Base-by-base conservation (phyloP, 2,797 vertebrate species). In the Peromyscus nudipes region DNA sequence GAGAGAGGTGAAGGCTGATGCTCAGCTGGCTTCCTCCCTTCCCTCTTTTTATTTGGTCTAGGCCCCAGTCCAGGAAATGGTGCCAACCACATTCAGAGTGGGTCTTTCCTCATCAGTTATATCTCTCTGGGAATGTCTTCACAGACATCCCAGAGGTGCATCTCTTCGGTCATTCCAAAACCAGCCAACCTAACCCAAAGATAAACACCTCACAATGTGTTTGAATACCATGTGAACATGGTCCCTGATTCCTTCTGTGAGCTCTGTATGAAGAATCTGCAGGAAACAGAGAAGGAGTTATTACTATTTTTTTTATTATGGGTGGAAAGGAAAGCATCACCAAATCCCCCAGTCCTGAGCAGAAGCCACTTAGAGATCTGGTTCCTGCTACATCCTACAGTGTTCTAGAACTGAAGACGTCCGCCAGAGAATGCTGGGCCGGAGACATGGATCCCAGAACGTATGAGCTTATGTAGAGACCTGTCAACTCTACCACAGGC, bases 401-500 rank as follows among this genome's bases (percentile, higher is more conserved):
- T 0, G 1, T 27, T 75, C 49, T n/a, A 31, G 19, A 27, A 31
- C 34, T 40, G 46, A 77, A 55, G 62, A 49, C 6, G 1, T 7
- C 37, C 5, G 3, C 49, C 27, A 31, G 6, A 31, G 3, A 40
- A 29, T 9, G 0, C 55, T 55, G n/a, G 4, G 4, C 29, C 3
- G 17, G 43, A 29, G 43, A 65, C 27, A 29, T 7, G 0, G 2
- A 69, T 8, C 25, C 25, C 31, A 52, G 79, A 23, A 77, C 23
- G 1, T 11, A 75, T 67, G 40, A 29, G 40, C 46, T 34, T 16
- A 3, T 8, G 31, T 0, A 16, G 13, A n/a, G 55, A n/a, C n/a
- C 49, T 71, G 34, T 37, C 17, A 89, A 52, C 37, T 71, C 21
- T 43, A 31, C 0, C 13, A 57, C 10, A 13, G 49, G 57, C 23